Conservation (phyloP, 2,113 vertebrate species). For the Psilopogon haemacephalus region DNA sequence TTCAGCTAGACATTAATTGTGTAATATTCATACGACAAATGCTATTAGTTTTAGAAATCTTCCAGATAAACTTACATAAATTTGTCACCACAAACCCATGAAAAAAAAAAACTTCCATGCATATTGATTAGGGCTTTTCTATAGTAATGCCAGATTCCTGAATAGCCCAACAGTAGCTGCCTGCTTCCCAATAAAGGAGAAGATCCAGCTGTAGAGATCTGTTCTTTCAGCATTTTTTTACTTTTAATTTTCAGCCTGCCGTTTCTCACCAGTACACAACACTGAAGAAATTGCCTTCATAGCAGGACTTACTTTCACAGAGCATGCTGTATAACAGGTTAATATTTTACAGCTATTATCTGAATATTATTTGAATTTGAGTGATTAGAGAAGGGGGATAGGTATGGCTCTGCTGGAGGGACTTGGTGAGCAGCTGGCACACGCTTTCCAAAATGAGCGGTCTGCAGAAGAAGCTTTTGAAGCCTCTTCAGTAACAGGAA, state of each 20-base stretch:
- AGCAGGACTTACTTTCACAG: background rate
- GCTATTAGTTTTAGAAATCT: conserved; percentile 64
- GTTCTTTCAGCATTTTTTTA: background rate
- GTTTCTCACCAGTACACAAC: background rate
- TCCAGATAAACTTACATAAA: conserved; percentile 66
- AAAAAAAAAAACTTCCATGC: background rate
- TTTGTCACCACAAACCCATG: conserved; percentile 63
- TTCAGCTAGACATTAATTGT: conserved; percentile 60
- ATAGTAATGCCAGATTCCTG: conserved; percentile 9
- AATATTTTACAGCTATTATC: conserved; percentile 32
- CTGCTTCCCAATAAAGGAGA: conserved; percentile 3
- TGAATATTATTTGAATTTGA: background rate
- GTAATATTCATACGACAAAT: conserved; percentile 62
- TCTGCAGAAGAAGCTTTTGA: background rate
- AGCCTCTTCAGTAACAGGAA: background rate
- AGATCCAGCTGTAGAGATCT: conserved; percentile 13
- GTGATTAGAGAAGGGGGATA: background rate
- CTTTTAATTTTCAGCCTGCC: background rate
- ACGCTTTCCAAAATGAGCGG: background rate
- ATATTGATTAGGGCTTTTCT: conserved; percentile 48
- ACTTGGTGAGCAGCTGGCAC: background rate
- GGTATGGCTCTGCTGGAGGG: background rate
- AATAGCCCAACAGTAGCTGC: background rate
- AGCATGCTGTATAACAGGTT: background rate
- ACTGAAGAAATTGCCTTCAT: background rate